Percentiles rank a stretch among this genome's conserved stretches.
Conservation (phyloP, 1,140 invertebrate genomes). For the Pemphigus obesinymphae region DNA sequence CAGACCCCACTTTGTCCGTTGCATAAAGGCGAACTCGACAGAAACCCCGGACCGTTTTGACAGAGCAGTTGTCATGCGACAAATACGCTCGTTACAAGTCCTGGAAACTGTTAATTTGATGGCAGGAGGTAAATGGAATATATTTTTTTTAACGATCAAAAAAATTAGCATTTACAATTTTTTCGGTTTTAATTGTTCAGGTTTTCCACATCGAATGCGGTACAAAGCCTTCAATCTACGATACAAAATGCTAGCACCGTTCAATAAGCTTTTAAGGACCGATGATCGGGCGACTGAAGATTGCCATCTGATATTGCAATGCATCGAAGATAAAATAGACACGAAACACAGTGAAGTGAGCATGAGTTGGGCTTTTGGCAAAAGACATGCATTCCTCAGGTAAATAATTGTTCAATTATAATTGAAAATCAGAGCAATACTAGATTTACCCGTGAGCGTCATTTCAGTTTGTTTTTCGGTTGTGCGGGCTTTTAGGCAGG, state of each 20-base stretch:
- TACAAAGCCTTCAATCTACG: slow-evolving; percentile 88
- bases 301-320: slow-evolving; percentile 70
- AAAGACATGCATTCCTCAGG: slow-evolving; percentile 83
- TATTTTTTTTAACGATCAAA: not conserved
- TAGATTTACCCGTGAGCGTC: no score
- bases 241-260: slow-evolving; percentile 76
- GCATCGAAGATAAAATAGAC: slow-evolving; percentile 53
- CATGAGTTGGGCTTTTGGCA: slow-evolving; percentile 84
- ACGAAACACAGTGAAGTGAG: slow-evolving; percentile 51
- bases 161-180: not conserved
- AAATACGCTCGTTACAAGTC: slow-evolving; percentile 87
- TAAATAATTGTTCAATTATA: slow-evolving; percentile 47
- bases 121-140: slow-evolving; percentile 70
- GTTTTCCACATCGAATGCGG: slow-evolving; percentile 89
- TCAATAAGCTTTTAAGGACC: slow-evolving; percentile 65
- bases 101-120: slow-evolving; percentile 91
- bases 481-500: no score
- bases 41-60: slow-evolving; percentile 77
- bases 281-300: slow-evolving; percentile 78
- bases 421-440: no score
- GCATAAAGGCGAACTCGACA: slow-evolving; percentile 76
- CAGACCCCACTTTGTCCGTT: slow-evolving; percentile 87
- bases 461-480: no score
- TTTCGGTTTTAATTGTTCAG: slow-evolving; percentile 48
- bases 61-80: slow-evolving; percentile 70